A percentile compares a stretch with the other conserved stretches of the same genome.
Conservation (phyloP, 2,888 invertebrate genomes). For the Minunthozetes semirufus region DNA sequence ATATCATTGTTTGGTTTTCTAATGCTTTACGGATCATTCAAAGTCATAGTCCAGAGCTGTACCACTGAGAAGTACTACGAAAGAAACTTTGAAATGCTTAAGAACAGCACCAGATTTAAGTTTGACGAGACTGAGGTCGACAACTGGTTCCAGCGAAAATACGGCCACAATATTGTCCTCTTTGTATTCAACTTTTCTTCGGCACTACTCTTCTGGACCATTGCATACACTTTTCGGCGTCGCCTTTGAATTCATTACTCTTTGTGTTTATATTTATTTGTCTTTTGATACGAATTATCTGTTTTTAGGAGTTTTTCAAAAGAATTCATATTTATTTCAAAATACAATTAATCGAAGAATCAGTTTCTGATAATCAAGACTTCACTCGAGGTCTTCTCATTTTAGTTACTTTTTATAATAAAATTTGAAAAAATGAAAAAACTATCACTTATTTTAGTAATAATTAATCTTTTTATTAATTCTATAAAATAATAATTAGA, state of each 20-base stretch:
- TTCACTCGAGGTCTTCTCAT: too few species aligned
- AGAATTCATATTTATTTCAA: too few species aligned
- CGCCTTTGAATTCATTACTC: not conserved
- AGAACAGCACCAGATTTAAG: conserved; percentile 7
- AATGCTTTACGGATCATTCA: conserved; percentile 10
- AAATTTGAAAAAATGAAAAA: too few species aligned
- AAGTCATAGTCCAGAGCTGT: not conserved
- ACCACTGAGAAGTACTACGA: conserved; percentile 6
- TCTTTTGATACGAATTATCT: too few species aligned
- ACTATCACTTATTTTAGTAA: too few species aligned
- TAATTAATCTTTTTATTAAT: too few species aligned
- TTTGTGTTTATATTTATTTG: too few species aligned
- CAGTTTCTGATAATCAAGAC: too few species aligned
- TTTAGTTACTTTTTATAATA: too few species aligned
- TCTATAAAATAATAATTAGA: too few species aligned
- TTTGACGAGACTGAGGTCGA: conserved; percentile 11
- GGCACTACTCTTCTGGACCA: not conserved
- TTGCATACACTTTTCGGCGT: conserved; percentile 5
- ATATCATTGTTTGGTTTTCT: not conserved
- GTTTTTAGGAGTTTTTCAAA: not conserved
- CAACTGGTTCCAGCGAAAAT: conserved; percentile 7
- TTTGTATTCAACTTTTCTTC: conserved; percentile 3
- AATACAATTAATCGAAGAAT: too few species aligned
- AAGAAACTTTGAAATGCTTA: conserved; percentile 4
- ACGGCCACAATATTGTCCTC: conserved; percentile 17